A percentile compares a stretch with the other conserved stretches of the same genome.
These are phyloP conservation scores for Drosophila takahashii DNA, from an alignment of 1,140 invertebrate genomes.

Conservation along the genomic window DNA sequence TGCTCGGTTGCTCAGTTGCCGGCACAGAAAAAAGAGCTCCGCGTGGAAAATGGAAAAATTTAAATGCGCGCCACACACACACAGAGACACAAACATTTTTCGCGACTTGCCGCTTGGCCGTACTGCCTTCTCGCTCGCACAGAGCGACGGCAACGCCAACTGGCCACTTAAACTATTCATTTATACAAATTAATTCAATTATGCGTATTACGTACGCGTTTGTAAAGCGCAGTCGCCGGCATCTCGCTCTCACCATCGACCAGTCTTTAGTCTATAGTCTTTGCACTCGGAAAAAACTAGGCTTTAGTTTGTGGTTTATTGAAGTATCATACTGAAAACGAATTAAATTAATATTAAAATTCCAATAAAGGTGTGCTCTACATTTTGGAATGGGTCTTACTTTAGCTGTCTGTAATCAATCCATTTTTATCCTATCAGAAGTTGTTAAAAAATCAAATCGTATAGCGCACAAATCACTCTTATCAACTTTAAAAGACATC, in stretches of 20 bases:
- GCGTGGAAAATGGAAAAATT: conserved; percentile 76
- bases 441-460: too few species aligned
- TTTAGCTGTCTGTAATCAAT: too few species aligned
- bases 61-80: conserved; percentile 67
- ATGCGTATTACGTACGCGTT: conserved; percentile 82
- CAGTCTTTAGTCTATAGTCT: conserved; percentile 13
- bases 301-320: not conserved
- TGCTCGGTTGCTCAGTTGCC: conserved; percentile 46
- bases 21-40: conserved; percentile 36
- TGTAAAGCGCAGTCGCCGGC: conserved; percentile 78
- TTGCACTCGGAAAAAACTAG: conserved; percentile 6
- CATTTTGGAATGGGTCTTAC: too few species aligned
- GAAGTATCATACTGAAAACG: not conserved
- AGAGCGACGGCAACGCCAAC: conserved; percentile 34
- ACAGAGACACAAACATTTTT: conserved; percentile 33
- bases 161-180: conserved; percentile 83
- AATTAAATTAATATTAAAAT: not conserved
- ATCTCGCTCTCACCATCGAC: conserved; percentile 46
- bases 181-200: conserved; percentile 84
- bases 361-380: not conserved
- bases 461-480: too few species aligned
- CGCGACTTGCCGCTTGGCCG: conserved; percentile 32
- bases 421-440: too few species aligned
- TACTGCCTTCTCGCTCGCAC: conserved; percentile 51
- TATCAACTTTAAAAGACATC: too few species aligned